A percentile compares a stretch with the other conserved stretches of the same genome.
These are phyloP conservation scores for Hozukius guyotensis DNA, from an alignment of 2,797 vertebrate species.

Conservation along the genomic window DNA sequence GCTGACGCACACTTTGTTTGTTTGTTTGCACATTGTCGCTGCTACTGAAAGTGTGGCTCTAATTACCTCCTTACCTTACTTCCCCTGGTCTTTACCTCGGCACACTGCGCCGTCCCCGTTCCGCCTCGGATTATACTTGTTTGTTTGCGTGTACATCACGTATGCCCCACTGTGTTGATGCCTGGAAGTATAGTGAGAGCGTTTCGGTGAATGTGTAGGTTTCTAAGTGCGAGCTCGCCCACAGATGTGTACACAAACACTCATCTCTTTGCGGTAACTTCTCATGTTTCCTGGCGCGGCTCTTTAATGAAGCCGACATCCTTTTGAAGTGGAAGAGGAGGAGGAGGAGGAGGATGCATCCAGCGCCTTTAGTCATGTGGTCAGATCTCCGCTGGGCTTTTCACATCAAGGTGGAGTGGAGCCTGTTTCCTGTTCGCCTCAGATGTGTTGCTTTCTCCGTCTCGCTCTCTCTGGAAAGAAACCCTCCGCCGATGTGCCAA, in stretches of 20 bases:
- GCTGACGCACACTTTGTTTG: constrained; percentile 18
- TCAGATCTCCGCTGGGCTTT: constrained; percentile 55
- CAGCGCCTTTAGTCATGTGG: constrained; percentile 51
- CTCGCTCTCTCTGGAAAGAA: constrained; percentile 12
- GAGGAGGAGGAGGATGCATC: constrained; percentile 38
- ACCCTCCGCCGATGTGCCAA: constrained; percentile 1
- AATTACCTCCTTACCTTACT: constrained; percentile 18
- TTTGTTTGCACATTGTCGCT: constrained; percentile 1
- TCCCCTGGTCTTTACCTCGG: constrained; percentile 8
- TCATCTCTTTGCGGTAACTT: constrained; percentile 50
- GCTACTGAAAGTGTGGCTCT: constrained; percentile 1
- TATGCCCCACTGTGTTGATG: background rate
- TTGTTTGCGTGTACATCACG: background rate
- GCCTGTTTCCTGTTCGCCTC: constrained; percentile 42
- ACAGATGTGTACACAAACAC: constrained; percentile 42
- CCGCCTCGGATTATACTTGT: background rate
- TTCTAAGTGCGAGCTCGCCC: background rate
- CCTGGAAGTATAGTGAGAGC: background rate
- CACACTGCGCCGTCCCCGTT: background rate
- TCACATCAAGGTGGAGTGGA: constrained; percentile 53
- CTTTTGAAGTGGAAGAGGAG: constrained; percentile 50
- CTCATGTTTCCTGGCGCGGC: constrained; percentile 19
- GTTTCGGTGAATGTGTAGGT: background rate
- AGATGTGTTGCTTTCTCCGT: constrained; percentile 21
- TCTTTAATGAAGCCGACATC: constrained; percentile 50